phyloP scores from a whole-genome alignment of 2,888 invertebrate species.

The Drosophila subsilvestris region DNA sequence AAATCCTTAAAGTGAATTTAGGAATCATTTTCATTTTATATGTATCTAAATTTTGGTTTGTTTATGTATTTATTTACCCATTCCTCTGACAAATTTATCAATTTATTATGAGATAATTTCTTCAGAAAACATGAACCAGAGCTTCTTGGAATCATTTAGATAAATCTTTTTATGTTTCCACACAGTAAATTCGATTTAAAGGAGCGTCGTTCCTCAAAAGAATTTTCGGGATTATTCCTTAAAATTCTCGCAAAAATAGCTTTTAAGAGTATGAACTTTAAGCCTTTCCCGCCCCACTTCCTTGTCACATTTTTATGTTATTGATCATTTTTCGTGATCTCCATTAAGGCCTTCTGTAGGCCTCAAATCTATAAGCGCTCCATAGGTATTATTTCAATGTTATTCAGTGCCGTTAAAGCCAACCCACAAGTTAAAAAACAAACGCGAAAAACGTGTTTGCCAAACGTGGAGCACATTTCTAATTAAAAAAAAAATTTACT shows the following conservation, averaged over 20 bases:
- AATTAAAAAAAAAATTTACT: slow-evolving; percentile 68
- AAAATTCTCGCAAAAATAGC: not conserved
- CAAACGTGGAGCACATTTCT: slow-evolving; percentile 67
- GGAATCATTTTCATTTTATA: too few species aligned
- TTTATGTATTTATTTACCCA: too few species aligned
- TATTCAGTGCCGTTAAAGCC: slow-evolving; percentile 59
- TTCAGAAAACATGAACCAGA: too few species aligned
- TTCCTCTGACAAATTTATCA: too few species aligned
- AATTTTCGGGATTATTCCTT: not conserved
- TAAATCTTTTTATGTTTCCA: too few species aligned
- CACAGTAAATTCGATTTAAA: too few species aligned
- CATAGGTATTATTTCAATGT: slow-evolving; percentile 48
- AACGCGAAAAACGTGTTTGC: slow-evolving; percentile 63
- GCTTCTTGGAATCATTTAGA: too few species aligned
- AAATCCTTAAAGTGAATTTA: not conserved
- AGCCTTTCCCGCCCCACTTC: too few species aligned
- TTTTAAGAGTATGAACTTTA: too few species aligned
- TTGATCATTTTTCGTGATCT: not conserved
- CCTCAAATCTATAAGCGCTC: slow-evolving; percentile 15
- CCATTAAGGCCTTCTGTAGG: slow-evolving; percentile 14
- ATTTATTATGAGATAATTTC: too few species aligned
- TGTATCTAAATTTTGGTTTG: too few species aligned
- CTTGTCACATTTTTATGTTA: not conserved
- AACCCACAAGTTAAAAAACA: slow-evolving; percentile 50
- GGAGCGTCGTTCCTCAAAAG: too few species aligned